phyloP scores from a whole-genome alignment of 2,113 vertebrate species.

The Sturnira hondurensis region DNA sequence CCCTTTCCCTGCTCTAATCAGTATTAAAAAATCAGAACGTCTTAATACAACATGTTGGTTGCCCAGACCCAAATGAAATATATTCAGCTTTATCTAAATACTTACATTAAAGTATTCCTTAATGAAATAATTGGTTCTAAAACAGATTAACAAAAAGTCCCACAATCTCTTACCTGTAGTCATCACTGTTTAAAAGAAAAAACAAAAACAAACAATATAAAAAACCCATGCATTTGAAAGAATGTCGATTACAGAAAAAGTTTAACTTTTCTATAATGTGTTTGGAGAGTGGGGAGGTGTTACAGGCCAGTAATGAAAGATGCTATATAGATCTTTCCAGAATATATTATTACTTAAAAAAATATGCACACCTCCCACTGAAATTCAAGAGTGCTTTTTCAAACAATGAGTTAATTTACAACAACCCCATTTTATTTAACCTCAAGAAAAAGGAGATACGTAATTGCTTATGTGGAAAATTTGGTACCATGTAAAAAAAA shows the following conservation, averaged over 20 bases:
- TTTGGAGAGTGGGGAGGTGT: neutral
- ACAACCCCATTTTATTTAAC: neutral
- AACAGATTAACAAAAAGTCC: neutral
- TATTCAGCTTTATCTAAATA: neutral
- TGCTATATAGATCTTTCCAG: neutral
- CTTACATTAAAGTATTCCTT: neutral
- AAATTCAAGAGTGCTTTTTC: slow-evolving; percentile 14
- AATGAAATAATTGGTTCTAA: slow-evolving; percentile 14
- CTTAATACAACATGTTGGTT: neutral
- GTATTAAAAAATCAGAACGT: neutral
- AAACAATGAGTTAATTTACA: neutral
- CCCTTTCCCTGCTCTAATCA: neutral
- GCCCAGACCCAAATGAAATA: neutral
- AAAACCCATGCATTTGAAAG: neutral
- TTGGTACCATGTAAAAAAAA: neutral
- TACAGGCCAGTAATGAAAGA: neutral
- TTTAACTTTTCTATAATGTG: neutral
- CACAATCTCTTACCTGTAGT: neutral
- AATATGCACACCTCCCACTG: neutral
- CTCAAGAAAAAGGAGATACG: neutral
- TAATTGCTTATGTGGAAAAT: neutral
- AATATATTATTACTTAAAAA: neutral
- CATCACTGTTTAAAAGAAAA: neutral
- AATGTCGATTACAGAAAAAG: neutral
- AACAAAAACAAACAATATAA: neutral